phyloP scores from a whole-genome alignment of 2,888 invertebrate genomes.

The Pollenia angustigena region DNA sequence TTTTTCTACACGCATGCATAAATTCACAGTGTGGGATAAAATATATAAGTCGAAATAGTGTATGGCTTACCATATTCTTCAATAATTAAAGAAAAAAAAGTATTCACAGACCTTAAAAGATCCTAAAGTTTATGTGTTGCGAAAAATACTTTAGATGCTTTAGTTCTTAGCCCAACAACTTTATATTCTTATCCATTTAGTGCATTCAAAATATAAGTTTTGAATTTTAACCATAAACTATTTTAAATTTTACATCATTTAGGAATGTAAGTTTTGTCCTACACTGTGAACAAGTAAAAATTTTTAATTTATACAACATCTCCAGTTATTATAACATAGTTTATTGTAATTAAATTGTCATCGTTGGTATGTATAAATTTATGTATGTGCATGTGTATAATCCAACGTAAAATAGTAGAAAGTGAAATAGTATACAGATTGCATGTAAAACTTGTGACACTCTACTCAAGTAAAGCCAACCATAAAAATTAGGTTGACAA shows the following conservation, averaged over 20 bases:
- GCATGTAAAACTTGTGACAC: slow-evolving; percentile 42
- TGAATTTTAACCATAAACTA: no score
- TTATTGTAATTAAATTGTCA: slow-evolving; percentile 54
- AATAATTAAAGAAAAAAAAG: no score
- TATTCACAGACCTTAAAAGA: no score
- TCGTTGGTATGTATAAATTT: background rate
- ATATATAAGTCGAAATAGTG: background rate
- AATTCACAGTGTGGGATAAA: background rate
- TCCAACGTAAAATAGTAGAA: slow-evolving; percentile 39
- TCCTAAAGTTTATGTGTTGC: no score
- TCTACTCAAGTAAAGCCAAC: slow-evolving; percentile 48
- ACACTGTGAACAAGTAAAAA: slow-evolving; percentile 13
- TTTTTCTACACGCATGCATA: background rate
- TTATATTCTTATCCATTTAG: no score
- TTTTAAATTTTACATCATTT: background rate
- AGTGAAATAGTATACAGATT: slow-evolving; percentile 60
- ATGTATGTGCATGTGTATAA: slow-evolving; percentile 2
- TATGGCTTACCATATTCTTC: no score
- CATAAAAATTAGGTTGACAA: slow-evolving; percentile 62
- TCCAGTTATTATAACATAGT: slow-evolving; percentile 36
- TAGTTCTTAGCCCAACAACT: no score
- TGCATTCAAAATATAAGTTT: no score
- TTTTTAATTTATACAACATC: slow-evolving; percentile 24
- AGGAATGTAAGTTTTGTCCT: background rate
- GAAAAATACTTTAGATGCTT: no score